phyloP scores from a whole-genome alignment of 1,140 invertebrate species.

The Pachypsylla venusta region DNA sequence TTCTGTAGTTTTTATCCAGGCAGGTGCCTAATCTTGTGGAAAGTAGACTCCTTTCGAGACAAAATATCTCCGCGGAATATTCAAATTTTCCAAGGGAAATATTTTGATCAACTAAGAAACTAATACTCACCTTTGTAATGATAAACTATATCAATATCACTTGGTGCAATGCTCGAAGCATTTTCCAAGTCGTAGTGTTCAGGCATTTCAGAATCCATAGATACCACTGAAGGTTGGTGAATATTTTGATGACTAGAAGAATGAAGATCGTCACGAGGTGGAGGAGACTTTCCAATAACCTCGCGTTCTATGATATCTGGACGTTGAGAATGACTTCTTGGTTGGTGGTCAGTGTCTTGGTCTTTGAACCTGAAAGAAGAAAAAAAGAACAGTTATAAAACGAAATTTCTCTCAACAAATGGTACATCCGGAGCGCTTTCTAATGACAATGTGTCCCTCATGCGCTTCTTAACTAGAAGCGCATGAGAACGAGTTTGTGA shows the following conservation, averaged over 20 bases:
- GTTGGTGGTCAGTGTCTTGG: slow-evolving; percentile 38
- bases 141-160: slow-evolving; percentile 91
- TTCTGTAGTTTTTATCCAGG: too few species aligned
- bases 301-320: slow-evolving; percentile 89
- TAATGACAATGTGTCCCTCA: too few species aligned
- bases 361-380: slow-evolving; percentile 48
- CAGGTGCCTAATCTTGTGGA: too few species aligned
- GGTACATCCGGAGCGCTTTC: too few species aligned
- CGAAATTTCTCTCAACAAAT: too few species aligned
- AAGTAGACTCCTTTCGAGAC: too few species aligned
- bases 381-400: too few species aligned
- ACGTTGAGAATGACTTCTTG: slow-evolving; percentile 46
- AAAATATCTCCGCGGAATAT: too few species aligned
- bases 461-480: too few species aligned
- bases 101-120: too few species aligned
- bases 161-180: slow-evolving; percentile 90
- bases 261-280: slow-evolving; percentile 56
- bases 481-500: too few species aligned
- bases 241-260: slow-evolving; percentile 43
- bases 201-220: slow-evolving; percentile 65
- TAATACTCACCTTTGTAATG: slow-evolving; percentile 65
- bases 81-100: too few species aligned
- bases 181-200: slow-evolving; percentile 96
- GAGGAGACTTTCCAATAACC: slow-evolving; percentile 60
- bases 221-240: slow-evolving; percentile 44